Evolutionary conservation across 2,888 invertebrate genomes (phyloP), one percentile per base, ranked within the genome.

Genomic region (Oithona nana): DNA sequence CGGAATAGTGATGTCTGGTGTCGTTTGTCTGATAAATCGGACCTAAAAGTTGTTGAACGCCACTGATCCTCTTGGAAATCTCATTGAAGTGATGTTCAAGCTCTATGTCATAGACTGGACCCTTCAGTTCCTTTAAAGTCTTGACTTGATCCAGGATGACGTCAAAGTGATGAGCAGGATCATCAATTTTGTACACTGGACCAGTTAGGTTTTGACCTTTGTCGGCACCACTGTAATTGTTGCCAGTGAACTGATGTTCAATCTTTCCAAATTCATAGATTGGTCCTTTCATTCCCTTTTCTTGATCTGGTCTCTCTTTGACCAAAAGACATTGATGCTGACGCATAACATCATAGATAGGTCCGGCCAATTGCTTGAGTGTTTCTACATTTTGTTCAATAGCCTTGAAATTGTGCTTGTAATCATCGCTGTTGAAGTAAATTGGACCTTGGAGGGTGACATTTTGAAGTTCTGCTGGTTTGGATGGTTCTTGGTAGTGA

Each of bases 321-420:
- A 48, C 11, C 1, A 24, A 31, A n/a, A 22, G 24, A 31, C 49
- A 62, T 29, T 39, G 16, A 57, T 62, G 62, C 3, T 55, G 49
- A 16, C 56, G 30, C n/a, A 29, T 49, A 11, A 62, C 31, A 24
- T 62, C 39, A 48, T 62, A 62, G 39, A 62, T 31, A 24, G 62
- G 62, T 1, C 62, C 62, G 16, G 28, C 16, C 16, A 62, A 28
- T 16, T 55, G 13, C 28, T 62, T 62, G n/a, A 62, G 11, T 22
- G 28, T 30, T 22, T 55, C 22, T 13, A 62, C 56, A 16, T 54
- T 29, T n/a, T 39, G 56, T 39, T 54, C 29, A 56, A 62, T 56
- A 24, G 56, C 62, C 1, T 54, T 56, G 55, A 62, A 62, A 55
- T 62, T 55, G 57, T 62, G 62, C 11, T 62, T 39, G n/a, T 22